phyloP scores from a whole-genome alignment of 2,888 invertebrate species.

The Lithophane leautieri region DNA sequence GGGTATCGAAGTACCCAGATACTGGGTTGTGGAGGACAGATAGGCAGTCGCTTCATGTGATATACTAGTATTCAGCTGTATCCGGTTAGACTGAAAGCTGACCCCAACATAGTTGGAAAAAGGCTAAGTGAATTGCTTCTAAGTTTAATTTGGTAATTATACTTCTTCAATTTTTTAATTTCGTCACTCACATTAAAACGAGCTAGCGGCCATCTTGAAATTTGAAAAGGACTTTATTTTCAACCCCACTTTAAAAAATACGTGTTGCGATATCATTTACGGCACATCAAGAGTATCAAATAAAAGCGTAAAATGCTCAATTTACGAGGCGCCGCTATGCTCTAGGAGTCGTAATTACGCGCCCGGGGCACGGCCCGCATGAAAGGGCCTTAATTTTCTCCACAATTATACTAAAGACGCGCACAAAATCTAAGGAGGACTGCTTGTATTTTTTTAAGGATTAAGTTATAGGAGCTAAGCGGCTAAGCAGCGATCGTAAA shows the following conservation, averaged over 20 bases:
- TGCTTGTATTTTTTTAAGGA: constrained; percentile 60
- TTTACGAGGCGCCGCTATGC: constrained; percentile 49
- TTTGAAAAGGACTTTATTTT: neutral
- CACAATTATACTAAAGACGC: constrained; percentile 72
- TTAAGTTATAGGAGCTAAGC: constrained; percentile 8
- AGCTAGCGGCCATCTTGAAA: constrained; percentile 7
- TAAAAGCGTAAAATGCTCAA: constrained; percentile 54
- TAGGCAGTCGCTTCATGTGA: too few species aligned
- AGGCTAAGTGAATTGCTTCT: too few species aligned
- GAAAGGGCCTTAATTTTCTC: constrained; percentile 72
- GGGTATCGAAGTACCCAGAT: too few species aligned
- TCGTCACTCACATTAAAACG: neutral
- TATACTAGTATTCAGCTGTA: too few species aligned
- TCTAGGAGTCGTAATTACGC: constrained; percentile 60
- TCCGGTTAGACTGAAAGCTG: too few species aligned
- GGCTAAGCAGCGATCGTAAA: neutral
- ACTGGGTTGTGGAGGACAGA: too few species aligned
- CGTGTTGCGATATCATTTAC: constrained; percentile 37
- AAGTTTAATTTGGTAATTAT: neutral
- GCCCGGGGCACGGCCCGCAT: constrained; percentile 57
- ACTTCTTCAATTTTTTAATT: neutral
- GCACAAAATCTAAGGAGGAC: constrained; percentile 67
- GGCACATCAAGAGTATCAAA: constrained; percentile 56
- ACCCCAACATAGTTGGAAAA: too few species aligned
- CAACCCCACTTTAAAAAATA: constrained; percentile 24